Percentiles rank a stretch among this genome's conserved stretches.
These are phyloP conservation scores for Rhagologus leucostigma DNA, from an alignment of 2,113 vertebrate genomes.

Conservation along the genomic window DNA sequence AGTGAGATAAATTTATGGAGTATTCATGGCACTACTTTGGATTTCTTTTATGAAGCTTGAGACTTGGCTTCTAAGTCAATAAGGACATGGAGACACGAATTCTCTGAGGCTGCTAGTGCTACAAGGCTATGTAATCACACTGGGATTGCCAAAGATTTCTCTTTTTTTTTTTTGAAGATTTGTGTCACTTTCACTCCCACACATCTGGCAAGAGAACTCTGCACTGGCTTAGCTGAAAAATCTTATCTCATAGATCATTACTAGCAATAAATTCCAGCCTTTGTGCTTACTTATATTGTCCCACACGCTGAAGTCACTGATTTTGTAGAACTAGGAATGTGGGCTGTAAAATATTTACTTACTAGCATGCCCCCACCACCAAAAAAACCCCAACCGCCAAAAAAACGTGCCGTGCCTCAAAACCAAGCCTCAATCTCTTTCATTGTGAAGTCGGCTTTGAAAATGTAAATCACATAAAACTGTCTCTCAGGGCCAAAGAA, in stretches of 20 bases:
- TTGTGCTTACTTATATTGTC: slow-evolving; percentile 20
- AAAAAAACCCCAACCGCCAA: background rate
- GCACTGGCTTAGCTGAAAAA: slow-evolving; percentile 27
- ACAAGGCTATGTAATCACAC: background rate
- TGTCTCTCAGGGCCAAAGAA: slow-evolving; percentile 25
- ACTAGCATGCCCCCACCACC: background rate
- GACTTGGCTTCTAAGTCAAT: background rate
- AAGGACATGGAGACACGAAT: background rate
- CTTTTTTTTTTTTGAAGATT: background rate
- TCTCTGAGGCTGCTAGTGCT: background rate
- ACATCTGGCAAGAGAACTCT: slow-evolving; percentile 50
- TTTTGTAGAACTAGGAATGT: slow-evolving; percentile 10
- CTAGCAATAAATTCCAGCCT: slow-evolving; percentile 54
- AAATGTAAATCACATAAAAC: slow-evolving; percentile 33
- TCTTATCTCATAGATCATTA: slow-evolving; percentile 61
- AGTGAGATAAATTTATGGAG: slow-evolving; percentile 19
- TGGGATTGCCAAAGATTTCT: slow-evolving; percentile 8
- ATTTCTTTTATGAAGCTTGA: background rate
- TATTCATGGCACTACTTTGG: background rate
- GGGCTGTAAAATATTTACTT: slow-evolving; percentile 34
- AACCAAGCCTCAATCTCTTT: background rate
- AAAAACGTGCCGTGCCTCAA: background rate
- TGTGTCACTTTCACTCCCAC: slow-evolving; percentile 63
- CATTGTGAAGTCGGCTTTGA: slow-evolving; percentile 2
- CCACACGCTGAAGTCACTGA: background rate